Base-by-base conservation (phyloP, 1,140 invertebrate species). In the Leptonema lineaticorne region DNA sequence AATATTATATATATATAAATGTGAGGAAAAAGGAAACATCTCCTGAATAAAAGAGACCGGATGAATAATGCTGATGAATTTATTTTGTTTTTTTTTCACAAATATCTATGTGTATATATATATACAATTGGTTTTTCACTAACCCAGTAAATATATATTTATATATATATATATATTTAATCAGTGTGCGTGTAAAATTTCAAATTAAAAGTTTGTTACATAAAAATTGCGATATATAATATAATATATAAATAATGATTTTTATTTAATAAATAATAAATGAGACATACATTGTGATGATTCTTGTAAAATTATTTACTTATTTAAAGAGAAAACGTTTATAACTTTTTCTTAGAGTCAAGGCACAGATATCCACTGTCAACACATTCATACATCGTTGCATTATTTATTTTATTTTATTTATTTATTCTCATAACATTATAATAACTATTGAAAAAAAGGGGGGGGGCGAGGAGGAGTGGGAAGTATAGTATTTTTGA, bases 111-210 rank as follows among this genome's bases (percentile, higher is more conserved):
- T 72, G 71, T 72, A 69, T 72, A 72, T 72, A 53, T 72, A 72
- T 68, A 72, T 72, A n/a, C n/a, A n/a, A n/a, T n/a, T n/a, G 67
- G 71, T 67, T 72, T 72, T 70, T 72, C 71, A 72, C 71, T 72
- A 72, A 72, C 71, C 71, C 33, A 72, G 71, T 72, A 68, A 69
- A 69, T 72, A 69, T 66, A 67, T 63, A 72, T 72, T 63, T 69
- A 71, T 33, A 33, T 72, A 67, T 63, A 62, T 59, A 71, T 71
- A 69, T 69, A 72, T n/a, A n/a, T n/a, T 68, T 48, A 50, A 72
- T 69, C 68, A 69, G 69, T 66, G 58, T 66, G 37, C 33, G 9
- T 6, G 28, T 26, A 41, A 30, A 68, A 58, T 65, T 58, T 56
- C 65, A 64, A 37, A 64, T 68, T 63, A 53, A 29, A 70, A 70